Conservation (phyloP, 2,888 invertebrate species). For the Cerceris ruficornis region DNA sequence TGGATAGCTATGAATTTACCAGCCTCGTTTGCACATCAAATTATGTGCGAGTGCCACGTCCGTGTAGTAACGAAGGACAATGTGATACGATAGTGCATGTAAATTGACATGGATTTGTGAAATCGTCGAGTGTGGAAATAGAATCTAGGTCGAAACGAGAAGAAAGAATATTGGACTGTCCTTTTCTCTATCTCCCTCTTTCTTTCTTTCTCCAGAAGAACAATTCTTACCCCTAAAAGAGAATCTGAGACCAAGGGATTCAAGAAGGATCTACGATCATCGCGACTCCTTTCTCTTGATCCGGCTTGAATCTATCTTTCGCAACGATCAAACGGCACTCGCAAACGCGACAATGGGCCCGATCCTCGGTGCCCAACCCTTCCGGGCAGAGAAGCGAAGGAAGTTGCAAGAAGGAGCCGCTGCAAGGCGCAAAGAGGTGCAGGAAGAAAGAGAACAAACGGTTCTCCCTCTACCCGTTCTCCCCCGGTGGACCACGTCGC, state of each 20-base stretch:
- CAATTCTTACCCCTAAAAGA: slow-evolving; percentile 25
- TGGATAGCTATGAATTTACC: background rate
- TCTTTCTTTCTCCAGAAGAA: background rate
- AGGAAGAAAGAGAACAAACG: slow-evolving; percentile 47
- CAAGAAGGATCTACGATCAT: slow-evolving; percentile 28
- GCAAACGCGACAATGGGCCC: slow-evolving; percentile 57
- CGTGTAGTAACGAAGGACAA: background rate
- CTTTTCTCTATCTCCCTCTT: too few species aligned
- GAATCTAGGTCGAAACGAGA: too few species aligned
- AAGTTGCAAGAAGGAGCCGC: background rate
- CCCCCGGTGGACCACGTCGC: slow-evolving; percentile 37
- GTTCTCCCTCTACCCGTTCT: slow-evolving; percentile 54
- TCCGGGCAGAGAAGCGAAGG: slow-evolving; percentile 10
- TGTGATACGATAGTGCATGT: background rate
- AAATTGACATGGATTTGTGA: too few species aligned
- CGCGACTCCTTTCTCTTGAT: background rate
- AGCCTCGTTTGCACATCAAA: background rate
- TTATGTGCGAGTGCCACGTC: background rate
- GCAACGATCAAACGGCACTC: slow-evolving; percentile 48
- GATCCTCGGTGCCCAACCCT: slow-evolving; percentile 37
- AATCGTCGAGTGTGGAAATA: too few species aligned
- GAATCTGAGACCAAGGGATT: slow-evolving; percentile 37
- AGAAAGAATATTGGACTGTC: too few species aligned
- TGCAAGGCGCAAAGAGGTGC: slow-evolving; percentile 10
- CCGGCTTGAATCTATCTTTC: slow-evolving; percentile 46